phyloP scores from a whole-genome alignment of 1,140 invertebrate genomes.

The Heliothis subflexa region DNA sequence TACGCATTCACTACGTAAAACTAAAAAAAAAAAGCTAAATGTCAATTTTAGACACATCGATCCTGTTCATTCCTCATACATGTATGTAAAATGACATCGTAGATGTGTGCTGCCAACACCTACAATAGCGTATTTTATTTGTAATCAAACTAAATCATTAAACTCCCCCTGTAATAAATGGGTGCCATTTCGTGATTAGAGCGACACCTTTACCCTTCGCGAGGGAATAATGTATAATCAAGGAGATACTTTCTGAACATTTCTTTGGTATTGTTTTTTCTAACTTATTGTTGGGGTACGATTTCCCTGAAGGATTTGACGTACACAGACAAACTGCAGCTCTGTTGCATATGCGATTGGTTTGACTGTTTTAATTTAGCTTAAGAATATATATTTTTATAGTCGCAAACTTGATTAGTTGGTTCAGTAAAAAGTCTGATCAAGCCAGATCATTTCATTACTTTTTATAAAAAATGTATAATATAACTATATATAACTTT shows the following conservation, averaged over 20 bases:
- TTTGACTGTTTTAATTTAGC: too few species aligned
- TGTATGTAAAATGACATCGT: background rate
- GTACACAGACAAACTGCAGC: conserved; percentile 4
- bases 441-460: too few species aligned
- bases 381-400: too few species aligned
- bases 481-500: too few species aligned
- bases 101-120: background rate
- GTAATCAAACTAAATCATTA: background rate
- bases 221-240: conserved; percentile 18
- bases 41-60: too few species aligned
- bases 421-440: too few species aligned
- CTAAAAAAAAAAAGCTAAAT: too few species aligned
- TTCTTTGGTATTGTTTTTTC: conserved; percentile 14
- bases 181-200: conserved; percentile 28
- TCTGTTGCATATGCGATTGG: background rate
- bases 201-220: conserved; percentile 28
- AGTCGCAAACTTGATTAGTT: too few species aligned
- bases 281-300: background rate
- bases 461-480: too few species aligned
- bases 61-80: too few species aligned
- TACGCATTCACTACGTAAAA: too few species aligned
- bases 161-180: conserved; percentile 24
- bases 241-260: background rate
- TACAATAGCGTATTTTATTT: conserved; percentile 9
- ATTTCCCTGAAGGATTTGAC: background rate